A percentile compares a stretch with the other conserved stretches of the same genome.
phyloP scores from a whole-genome alignment of 2,113 vertebrate genomes.

The Prietella phreatophila region DNA sequence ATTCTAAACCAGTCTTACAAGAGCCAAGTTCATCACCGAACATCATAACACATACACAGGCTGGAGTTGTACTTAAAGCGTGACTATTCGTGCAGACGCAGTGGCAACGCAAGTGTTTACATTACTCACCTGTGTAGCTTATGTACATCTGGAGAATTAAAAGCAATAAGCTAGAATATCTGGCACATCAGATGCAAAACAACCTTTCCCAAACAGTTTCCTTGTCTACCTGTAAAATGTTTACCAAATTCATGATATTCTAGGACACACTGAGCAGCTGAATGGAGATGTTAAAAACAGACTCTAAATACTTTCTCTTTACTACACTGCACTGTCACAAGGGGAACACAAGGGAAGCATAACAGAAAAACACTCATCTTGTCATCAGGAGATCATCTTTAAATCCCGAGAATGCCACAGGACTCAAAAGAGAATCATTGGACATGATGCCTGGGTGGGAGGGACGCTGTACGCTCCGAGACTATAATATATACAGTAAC shows the following conservation, averaged over 20 bases:
- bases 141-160: neutral
- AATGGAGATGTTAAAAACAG: neutral
- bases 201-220: neutral
- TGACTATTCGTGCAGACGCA: neutral
- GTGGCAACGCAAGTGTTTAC: neutral
- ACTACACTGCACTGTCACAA: neutral
- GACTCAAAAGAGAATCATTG: neutral
- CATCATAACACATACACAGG: too few relatives aligned
- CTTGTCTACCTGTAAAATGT: neutral
- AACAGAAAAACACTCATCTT: neutral
- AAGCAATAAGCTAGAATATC: neutral
- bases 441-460: neutral
- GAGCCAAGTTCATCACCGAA: neutral
- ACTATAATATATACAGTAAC: too few relatives aligned
- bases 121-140: neutral
- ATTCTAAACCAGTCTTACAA: neutral
- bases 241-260: neutral
- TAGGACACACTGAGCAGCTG: neutral
- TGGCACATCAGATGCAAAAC: neutral
- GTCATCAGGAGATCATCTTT: neutral
- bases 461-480: neutral
- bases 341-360: neutral
- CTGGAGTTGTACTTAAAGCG: neutral
- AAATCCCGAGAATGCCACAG: neutral
- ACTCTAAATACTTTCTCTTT: neutral